Base-by-base conservation (phyloP, 1,140 invertebrate species). In the Pseudomyrmex pallidus region DNA sequence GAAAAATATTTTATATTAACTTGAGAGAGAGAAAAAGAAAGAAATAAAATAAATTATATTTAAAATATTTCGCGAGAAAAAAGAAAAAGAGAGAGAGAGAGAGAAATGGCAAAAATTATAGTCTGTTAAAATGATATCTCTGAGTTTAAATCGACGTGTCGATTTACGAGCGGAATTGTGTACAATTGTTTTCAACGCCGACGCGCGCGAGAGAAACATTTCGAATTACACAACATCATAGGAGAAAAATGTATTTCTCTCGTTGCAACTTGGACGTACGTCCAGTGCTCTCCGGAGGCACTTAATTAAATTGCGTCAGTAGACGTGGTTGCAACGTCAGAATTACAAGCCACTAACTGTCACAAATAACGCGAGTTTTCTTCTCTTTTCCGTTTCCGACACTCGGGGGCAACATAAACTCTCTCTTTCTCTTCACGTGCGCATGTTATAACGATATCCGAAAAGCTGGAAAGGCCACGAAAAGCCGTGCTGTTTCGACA, bases 311-410 rank as follows among this genome's bases (percentile, higher is more conserved):
- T 64, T 52, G 22, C 15, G 22, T 10, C 25, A 12, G 2, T 25
- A 57, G 44, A 78, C 1, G 12, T 35, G 13, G 15, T 15, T 57
- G 48, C n/a, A 22, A 70, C 52, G 10, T 70, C 35, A 48, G 10
- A 78, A 68, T 78, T 78, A 48, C 25, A 15, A 10, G 44, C 46
- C 9, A 35, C 10, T 64, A 54, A 66, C 48, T 77, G 62, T 66
- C 62, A 44, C 63, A 48, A 78, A 70, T 76, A 70, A 68, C 15
- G 44, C 35, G 1, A 20, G 5, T 78, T 56, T 78, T 25, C 52
- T 20, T 57, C 44, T 17, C 9, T 57, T 57, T 78, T 46, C 7
- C n/a, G 15, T 35, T 35, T 35, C 17, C 35, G 13, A 20, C 3
- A 15, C 10, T 8, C 1, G 22, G 35, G 35, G 8, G n/a, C 52